Evolutionary conservation across 2,888 invertebrate genomes (phyloP), one percentile per base, ranked within the genome.

Genomic region (Paralinhomoeus sp.): DNA sequence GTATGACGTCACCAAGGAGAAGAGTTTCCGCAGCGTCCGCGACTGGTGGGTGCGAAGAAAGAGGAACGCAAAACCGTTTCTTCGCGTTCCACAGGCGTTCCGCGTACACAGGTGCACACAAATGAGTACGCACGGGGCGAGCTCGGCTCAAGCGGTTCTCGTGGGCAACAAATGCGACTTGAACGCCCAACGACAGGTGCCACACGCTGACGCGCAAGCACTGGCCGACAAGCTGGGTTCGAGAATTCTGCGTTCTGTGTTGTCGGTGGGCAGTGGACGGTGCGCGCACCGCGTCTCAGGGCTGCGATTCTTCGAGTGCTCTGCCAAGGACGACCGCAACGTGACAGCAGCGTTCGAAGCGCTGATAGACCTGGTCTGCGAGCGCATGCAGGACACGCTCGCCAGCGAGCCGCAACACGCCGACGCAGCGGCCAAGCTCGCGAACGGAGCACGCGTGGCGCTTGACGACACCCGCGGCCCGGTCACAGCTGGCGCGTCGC

Each of bases 1-100:
- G 97, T 97, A 97, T 65, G 97, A 99, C 65, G 89, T 97, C 60
- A 97, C 97, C 52, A 97, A 97, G 64, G 97, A 97, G 67, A 97
- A 97, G 66, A 93, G 93, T 49, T 99, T 97, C 69, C 93, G 91
- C 67, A 87, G 89, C 60, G 97, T 99, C 41, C 93, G 97, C 70
- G 97, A 97, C 69, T 97, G 97, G 91, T 89, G 65, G 70, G 15
- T 31, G 15, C 15, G 31, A 12, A 31, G 15, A 31, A 7, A 31
- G 9, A 31, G 9, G 9, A 12, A 15, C 31, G 31, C 31, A 31
- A 31, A 12, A 15, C 9, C 31, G 31, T 7, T 12, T 15, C 9
- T 12, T 31, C 15, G 9, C 9, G 31, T 31, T 31, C 9, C 31
- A 31, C 31, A 15, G 31, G 31, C 31, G 31, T 12, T 7, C 15